Evolutionary conservation across 1,140 invertebrate genomes (phyloP).

Genomic region (Drosophila aff.): DNA sequence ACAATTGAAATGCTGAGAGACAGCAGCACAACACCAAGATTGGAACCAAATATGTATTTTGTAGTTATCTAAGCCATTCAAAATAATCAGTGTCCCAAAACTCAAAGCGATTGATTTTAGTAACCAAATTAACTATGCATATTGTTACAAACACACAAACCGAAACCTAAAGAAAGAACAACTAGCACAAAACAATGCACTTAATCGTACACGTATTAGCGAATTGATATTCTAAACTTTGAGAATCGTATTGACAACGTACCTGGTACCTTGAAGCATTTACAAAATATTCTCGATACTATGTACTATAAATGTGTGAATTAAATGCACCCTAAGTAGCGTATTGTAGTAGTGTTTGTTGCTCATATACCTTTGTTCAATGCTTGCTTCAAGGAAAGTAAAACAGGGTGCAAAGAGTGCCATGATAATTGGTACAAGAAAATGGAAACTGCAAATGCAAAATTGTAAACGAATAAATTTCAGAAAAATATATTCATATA

Average conservation of each 20-base stretch:
- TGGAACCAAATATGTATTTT: slow-evolving; percentile 43
- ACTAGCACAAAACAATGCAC: slow-evolving; percentile 48
- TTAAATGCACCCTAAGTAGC: slow-evolving; percentile 43
- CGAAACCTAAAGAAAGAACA: slow-evolving; percentile 3
- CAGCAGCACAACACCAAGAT: slow-evolving; percentile 33
- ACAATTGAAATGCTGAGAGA: slow-evolving; percentile 22
- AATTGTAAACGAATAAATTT: slow-evolving; percentile 11
- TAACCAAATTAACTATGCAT: slow-evolving; percentile 29
- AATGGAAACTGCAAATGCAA: background rate
- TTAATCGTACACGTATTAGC: slow-evolving; percentile 48
- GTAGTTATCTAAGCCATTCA: slow-evolving; percentile 54
- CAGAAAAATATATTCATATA: background rate
- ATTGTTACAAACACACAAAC: slow-evolving; percentile 48
- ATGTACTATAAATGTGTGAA: slow-evolving; percentile 17
- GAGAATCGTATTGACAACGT: slow-evolving; percentile 54
- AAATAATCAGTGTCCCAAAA: slow-evolving; percentile 8
- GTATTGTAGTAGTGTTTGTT: slow-evolving; percentile 45
- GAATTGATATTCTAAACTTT: slow-evolving; percentile 60
- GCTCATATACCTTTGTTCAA: slow-evolving; percentile 26
- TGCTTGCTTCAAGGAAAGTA: background rate
- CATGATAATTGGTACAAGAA: slow-evolving; percentile 3
- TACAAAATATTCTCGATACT: slow-evolving; percentile 53
- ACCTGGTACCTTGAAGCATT: slow-evolving; percentile 71
- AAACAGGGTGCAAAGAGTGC: slow-evolving; percentile 11
- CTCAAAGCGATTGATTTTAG: slow-evolving; percentile 21